Evolutionary conservation across 2,797 vertebrate genomes (phyloP), one percentile per base, ranked within the genome.

Genomic region (Perodicticus potto): DNA sequence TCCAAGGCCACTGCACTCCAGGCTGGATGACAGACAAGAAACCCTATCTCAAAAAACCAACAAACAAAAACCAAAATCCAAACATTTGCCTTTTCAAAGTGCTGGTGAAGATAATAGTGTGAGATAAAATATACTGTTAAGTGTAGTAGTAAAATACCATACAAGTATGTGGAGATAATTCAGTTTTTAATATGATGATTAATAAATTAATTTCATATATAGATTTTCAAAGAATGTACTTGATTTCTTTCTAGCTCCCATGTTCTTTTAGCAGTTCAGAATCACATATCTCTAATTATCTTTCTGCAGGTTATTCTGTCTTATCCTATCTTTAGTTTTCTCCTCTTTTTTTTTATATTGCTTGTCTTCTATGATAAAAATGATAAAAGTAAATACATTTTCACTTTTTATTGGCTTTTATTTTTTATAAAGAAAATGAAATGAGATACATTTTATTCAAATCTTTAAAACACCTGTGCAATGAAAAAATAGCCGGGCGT

Each of bases 391-490:
- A 89, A 90, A 72, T 94, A 85, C 1, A 55, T 74, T 91, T 96
- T 88, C 3, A 92, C 34, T 76, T 96, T 90, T 88, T 37, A 61
- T 57, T 72, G 61, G 69, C 12, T 89, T 96, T 78, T 73, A 78
- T 78, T 89, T 96, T 93, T 61, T 84, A 20, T 96, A 91, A 92
- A 86, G 84, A 87, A 86, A 82, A 70, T 82, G 57, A 89, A 86
- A 17, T 80, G 53, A 86, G 61, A 65, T 95, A 49, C 12, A 22
- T 67, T 67, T 86, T 80, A 45, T 94, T 94, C 45, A 78, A 14
- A 74, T 86, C 14, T 93, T 96, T 90, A 93, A 89, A 89, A 67
- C 29, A 86, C 59, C 27, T 80, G n/a, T n/a, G n/a, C n/a, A n/a
- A n/a, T n/a, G n/a, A n/a, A n/a, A n/a, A n/a, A n/a, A n/a, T n/a